phyloP scores from a whole-genome alignment of 2,797 vertebrate species.

The Micrastur ruficollis region DNA sequence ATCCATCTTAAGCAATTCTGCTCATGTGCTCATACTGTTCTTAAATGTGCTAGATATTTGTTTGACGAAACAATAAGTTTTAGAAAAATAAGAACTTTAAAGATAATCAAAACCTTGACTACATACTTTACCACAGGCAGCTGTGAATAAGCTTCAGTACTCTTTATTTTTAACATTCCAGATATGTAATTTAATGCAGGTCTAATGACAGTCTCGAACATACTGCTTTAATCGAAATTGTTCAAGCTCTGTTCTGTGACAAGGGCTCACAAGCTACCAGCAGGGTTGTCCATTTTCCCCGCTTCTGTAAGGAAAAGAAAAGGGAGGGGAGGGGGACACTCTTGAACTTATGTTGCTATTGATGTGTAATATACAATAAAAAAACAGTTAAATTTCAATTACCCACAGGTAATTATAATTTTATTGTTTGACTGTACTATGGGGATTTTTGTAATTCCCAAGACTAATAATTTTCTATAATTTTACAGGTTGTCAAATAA shows the following conservation, averaged over 20 bases:
- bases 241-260: constrained; percentile 76
- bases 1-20: constrained; percentile 60
- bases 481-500: constrained; percentile 86
- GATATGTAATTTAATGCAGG: constrained; percentile 80
- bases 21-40: constrained; percentile 56
- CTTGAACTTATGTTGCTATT: constrained; percentile 83
- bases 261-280: constrained; percentile 75
- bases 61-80: constrained; percentile 77
- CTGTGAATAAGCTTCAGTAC: constrained; percentile 72
- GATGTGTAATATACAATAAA: constrained; percentile 84
- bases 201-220: constrained; percentile 80
- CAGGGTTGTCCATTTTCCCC: constrained; percentile 77
- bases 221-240: constrained; percentile 79
- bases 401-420: constrained; percentile 85
- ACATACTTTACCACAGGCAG: constrained; percentile 69
- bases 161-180: constrained; percentile 80
- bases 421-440: constrained; percentile 81
- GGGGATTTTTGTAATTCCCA: constrained; percentile 83
- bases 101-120: constrained; percentile 77
- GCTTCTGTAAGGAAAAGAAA: constrained; percentile 69
- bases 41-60: constrained; percentile 73
- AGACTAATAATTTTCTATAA: constrained; percentile 85
- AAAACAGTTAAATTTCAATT: constrained; percentile 86
- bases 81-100: constrained; percentile 76
- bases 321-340: constrained; percentile 57